A percentile compares a stretch with the other conserved stretches of the same genome.
Evolutionary conservation across 1,140 invertebrate species (phyloP).

Genomic region (Microplitis demolitor): DNA sequence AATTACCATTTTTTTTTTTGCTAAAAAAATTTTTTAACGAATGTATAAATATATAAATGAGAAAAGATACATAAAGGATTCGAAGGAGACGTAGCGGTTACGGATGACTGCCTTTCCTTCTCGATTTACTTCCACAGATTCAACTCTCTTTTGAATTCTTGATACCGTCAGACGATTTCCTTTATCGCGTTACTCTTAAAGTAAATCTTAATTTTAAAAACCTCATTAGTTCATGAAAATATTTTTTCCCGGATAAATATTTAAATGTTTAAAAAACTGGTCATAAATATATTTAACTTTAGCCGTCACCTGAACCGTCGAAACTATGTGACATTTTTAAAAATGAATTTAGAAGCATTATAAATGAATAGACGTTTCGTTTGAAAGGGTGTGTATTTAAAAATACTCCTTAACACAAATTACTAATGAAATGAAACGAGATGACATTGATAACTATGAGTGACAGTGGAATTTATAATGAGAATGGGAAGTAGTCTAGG

Average conservation of each 20-base stretch:
- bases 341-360: too few relatives aligned
- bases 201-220: slow-evolving; percentile 1
- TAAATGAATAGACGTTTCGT: too few relatives aligned
- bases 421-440: too few relatives aligned
- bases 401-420: too few relatives aligned
- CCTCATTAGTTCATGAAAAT: not conserved
- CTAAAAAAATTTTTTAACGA: too few relatives aligned
- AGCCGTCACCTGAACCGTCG: too few relatives aligned
- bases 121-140: not conserved
- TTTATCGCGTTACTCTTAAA: slow-evolving; percentile 2
- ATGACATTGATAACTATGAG: too few relatives aligned
- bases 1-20: too few relatives aligned
- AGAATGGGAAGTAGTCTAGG: slow-evolving; percentile 28
- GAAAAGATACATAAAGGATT: not conserved
- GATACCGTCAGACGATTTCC: slow-evolving; percentile 11
- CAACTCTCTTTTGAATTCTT: not conserved
- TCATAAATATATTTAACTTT: not conserved
- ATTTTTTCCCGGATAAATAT: not conserved
- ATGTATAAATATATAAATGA: too few relatives aligned
- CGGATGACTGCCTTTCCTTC: slow-evolving; percentile 12
- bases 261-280: too few relatives aligned
- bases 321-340: too few relatives aligned
- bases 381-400: too few relatives aligned
- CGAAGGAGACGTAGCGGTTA: slow-evolving; percentile 10
- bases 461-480: not conserved